phyloP scores from a whole-genome alignment of 1,140 invertebrate species.

The Drosophila ambigua region DNA sequence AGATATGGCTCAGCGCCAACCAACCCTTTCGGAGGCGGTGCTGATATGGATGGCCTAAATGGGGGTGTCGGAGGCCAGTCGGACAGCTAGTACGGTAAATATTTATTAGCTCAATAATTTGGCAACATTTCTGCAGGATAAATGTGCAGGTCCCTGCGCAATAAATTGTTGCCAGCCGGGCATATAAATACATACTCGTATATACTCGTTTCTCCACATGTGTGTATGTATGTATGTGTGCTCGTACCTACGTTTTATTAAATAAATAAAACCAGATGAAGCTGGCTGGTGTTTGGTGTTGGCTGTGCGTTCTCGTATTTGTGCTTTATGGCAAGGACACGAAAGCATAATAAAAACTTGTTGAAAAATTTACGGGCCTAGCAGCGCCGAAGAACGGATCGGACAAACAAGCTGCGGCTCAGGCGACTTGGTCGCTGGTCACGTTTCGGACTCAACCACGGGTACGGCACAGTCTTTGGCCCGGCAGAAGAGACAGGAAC shows the following conservation, averaged over 20 bases:
- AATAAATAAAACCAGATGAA: slow-evolving; percentile 52
- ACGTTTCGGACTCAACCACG: slow-evolving; percentile 44
- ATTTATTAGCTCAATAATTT: slow-evolving; percentile 72
- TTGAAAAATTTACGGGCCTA: slow-evolving; percentile 67
- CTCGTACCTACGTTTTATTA: slow-evolving; percentile 54
- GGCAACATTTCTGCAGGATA: slow-evolving; percentile 65
- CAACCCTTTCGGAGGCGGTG: too few species aligned
- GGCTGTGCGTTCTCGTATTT: too few species aligned
- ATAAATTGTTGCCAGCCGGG: slow-evolving; percentile 59
- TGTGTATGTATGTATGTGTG: background rate
- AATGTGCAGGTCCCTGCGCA: slow-evolving; percentile 55
- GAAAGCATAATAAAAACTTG: slow-evolving; percentile 69
- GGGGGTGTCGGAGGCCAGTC: background rate
- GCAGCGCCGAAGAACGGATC: slow-evolving; percentile 58
- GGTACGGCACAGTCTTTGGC: background rate
- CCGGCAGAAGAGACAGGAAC: background rate
- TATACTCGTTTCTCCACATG: too few species aligned
- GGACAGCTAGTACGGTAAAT: slow-evolving; percentile 46
- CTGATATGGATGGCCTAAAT: background rate
- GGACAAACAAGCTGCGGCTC: slow-evolving; percentile 38
- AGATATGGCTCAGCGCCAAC: slow-evolving; percentile 41
- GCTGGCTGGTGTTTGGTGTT: background rate
- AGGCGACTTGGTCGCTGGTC: slow-evolving; percentile 42
- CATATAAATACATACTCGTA: too few species aligned
- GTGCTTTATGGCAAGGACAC: slow-evolving; percentile 41